A percentile compares a stretch with the other conserved stretches of the same genome.
These are phyloP conservation scores for Drosophila buzzatii DNA, from an alignment of 2,888 invertebrate genomes.

Conservation along the genomic window DNA sequence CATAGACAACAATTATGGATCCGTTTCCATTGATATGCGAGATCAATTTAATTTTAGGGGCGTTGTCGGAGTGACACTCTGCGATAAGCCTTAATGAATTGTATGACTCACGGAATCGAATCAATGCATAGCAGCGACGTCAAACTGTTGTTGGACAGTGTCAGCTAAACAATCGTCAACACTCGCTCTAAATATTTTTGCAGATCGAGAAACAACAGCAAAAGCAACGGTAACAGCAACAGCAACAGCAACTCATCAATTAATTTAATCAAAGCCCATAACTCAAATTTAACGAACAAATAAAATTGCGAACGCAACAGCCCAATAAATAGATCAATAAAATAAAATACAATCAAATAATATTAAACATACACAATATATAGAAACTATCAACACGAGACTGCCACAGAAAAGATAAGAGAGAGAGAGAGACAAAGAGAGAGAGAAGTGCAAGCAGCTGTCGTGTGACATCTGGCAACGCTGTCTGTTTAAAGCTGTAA, in stretches of 20 bases:
- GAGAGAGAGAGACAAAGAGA: not conserved
- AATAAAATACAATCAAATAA: conserved; percentile 31
- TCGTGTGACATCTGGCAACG: conserved; percentile 62
- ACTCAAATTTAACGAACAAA: conserved; percentile 80
- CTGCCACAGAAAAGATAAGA: conserved; percentile 11
- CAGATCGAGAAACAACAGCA: conserved; percentile 46
- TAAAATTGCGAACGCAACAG: conserved; percentile 68
- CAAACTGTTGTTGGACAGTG: conserved; percentile 34
- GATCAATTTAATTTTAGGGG: conserved; percentile 31
- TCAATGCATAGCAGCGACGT: conserved; percentile 69
- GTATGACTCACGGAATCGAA: conserved; percentile 54
- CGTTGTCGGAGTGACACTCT: conserved; percentile 28
- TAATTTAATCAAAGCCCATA: conserved; percentile 73
- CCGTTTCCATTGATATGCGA: conserved; percentile 2
- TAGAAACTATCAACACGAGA: conserved; percentile 18
- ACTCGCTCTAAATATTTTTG: conserved; percentile 36
- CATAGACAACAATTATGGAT: conserved; percentile 13
- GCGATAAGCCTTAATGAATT: conserved; percentile 29
- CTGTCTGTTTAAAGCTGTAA: conserved; percentile 59
- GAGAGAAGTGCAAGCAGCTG: conserved; percentile 16
- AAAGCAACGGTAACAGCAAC: conserved; percentile 13
- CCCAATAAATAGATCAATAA: conserved; percentile 77
- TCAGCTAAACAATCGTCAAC: conserved; percentile 26
- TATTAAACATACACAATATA: conserved; percentile 25
- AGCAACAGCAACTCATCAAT: conserved; percentile 55